Evolutionary conservation across 2,888 invertebrate species (phyloP).

Genomic region (Aspidapion aeneum): DNA sequence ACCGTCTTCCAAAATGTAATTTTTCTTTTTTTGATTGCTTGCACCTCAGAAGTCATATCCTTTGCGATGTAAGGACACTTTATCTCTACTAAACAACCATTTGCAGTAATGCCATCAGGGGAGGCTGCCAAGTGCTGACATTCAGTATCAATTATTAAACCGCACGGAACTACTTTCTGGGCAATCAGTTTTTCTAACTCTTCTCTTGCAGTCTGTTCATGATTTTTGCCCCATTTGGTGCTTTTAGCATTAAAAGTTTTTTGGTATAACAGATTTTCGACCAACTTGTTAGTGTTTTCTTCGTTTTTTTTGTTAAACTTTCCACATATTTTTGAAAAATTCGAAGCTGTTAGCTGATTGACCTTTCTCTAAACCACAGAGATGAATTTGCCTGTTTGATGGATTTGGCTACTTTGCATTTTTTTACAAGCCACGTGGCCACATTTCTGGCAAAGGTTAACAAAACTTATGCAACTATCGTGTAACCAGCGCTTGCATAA

Average conservation of each 20-base stretch:
- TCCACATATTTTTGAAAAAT: neutral
- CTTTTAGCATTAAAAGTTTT: neutral
- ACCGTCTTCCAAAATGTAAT: neutral
- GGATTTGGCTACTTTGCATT: neutral
- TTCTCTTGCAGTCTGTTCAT: neutral
- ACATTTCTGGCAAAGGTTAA: neutral
- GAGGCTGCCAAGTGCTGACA: neutral
- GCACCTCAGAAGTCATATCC: neutral
- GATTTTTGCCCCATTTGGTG: neutral
- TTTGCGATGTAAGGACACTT: neutral
- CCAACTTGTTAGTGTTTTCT: neutral
- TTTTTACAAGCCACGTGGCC: neutral
- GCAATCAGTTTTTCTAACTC: too few relatives aligned
- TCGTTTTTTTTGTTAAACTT: neutral
- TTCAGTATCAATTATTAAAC: neutral
- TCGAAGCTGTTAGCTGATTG: neutral
- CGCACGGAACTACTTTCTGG: neutral
- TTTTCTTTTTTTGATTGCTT: neutral
- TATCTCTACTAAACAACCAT: too few relatives aligned
- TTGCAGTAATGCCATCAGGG: too few relatives aligned
- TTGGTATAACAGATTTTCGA: neutral
- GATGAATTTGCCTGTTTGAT: neutral
- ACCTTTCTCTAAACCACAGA: neutral
- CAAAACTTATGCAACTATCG: slow-evolving; percentile 18
- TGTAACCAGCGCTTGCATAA: slow-evolving; percentile 23